Evolutionary conservation across 2,888 invertebrate species (phyloP).

Genomic region (Crioceris asparagi): DNA sequence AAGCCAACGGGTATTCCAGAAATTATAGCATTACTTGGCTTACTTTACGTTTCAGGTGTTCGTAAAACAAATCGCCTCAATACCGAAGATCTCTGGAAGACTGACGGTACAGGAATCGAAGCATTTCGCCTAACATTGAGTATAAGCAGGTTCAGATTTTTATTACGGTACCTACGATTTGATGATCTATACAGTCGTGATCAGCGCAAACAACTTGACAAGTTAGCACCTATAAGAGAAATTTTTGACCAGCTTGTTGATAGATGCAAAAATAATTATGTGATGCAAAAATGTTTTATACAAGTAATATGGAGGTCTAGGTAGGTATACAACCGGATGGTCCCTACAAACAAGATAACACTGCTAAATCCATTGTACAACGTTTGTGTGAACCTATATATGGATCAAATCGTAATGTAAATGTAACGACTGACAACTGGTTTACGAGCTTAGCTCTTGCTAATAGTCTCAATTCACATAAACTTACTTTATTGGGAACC

Average conservation of each 20-base stretch:
- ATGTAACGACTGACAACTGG: not conserved
- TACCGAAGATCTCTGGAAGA: slow-evolving; percentile 5
- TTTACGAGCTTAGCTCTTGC: not conserved
- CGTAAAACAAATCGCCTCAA: slow-evolving; percentile 2
- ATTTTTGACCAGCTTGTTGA: slow-evolving; percentile 4
- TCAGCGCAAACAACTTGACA: slow-evolving; percentile 4
- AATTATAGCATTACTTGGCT: slow-evolving; percentile 6
- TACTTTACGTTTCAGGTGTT: slow-evolving; percentile 6
- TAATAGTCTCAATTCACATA: not conserved
- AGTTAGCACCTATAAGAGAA: slow-evolving; percentile 5
- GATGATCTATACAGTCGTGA: slow-evolving; percentile 6
- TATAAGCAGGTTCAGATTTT: slow-evolving; percentile 4
- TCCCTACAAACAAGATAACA: not conserved
- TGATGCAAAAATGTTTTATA: not conserved
- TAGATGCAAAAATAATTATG: slow-evolving; percentile 1
- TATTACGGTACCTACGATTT: slow-evolving; percentile 6
- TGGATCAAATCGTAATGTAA: not conserved
- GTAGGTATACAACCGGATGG: slow-evolving; percentile 1
- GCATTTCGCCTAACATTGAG: slow-evolving; percentile 5
- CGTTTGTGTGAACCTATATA: not conserved
- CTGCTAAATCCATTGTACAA: not conserved
- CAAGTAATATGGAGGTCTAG: not conserved
- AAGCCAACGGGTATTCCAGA: slow-evolving; percentile 4
- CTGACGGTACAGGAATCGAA: slow-evolving; percentile 7
- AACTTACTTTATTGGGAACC: not conserved